Evolutionary conservation across 2,888 invertebrate species (phyloP), one percentile per base, ranked within the genome.

Genomic region (Noctua pronuba): DNA sequence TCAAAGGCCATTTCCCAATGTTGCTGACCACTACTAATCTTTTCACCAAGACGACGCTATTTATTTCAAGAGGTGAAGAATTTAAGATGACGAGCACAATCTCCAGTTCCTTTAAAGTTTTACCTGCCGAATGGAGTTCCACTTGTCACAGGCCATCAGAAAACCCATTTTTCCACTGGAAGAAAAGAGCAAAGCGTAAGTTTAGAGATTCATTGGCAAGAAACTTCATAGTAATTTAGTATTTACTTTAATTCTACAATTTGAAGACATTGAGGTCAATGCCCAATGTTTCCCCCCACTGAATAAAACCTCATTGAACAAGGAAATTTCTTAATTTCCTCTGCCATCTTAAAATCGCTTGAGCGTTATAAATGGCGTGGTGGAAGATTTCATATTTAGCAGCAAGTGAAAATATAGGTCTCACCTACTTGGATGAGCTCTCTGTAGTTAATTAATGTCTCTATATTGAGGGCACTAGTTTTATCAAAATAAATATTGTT

Each of bases 251-350:
- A 55, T 77, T 85, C 38, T 67, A 49, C 52, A 70, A 74, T 66
- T 69, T 55, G 28, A 64, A 49, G 38, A 24, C 18, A 68, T 44
- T 49, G 28, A 75, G 66, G 60, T 52, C 44, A 77, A 72, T 67
- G 46, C n/a, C 52, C 62, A 67, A 60, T 66, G 28, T 24, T 46
- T 35, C 38, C n/a, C 28, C 58, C 16, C 67, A 69, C 21, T 75
- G 64, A 67, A 75, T 74, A 73, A 80, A 80, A 73, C 75, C 73
- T 79, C 62, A 80, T 66, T 73, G 66, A 77, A 86, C 66, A 79
- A 86, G 86, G 76, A 88, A 86, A 88, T 86, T 79, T 68, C 79
- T 81, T 88, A 80, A 88, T 88, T 88, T 89, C 89, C 89, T 88
- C 60, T 44, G 69, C 38, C 78, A 83, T 82, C 84, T 75, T 79